A percentile compares a stretch with the other conserved stretches of the same genome.
These are phyloP conservation scores for Agriopis leucophaearia DNA, from an alignment of 2,888 invertebrate species.

Conservation along the genomic window DNA sequence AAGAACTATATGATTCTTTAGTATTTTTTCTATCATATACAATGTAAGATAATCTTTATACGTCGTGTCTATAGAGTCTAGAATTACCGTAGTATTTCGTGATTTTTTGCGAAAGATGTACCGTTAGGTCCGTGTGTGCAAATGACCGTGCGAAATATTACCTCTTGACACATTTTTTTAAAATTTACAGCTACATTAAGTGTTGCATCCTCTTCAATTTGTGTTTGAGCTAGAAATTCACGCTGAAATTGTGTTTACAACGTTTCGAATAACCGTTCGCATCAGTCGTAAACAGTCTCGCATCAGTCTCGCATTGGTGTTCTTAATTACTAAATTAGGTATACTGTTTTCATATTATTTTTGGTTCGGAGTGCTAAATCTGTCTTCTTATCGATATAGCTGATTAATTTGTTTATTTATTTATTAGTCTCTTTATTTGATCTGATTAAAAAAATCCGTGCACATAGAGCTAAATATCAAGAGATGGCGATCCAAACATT, in stretches of 20 bases:
- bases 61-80: slow-evolving; percentile 36
- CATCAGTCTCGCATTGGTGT: slow-evolving; percentile 10
- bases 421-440: background rate
- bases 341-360: slow-evolving; percentile 1
- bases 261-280: slow-evolving; percentile 22
- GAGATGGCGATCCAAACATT: no score
- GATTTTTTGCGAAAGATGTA: slow-evolving; percentile 59
- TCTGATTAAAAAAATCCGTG: no score
- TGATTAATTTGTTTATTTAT: background rate
- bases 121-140: slow-evolving; percentile 58
- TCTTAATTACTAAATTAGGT: slow-evolving; percentile 13
- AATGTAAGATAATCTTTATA: slow-evolving; percentile 14
- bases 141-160: slow-evolving; percentile 60
- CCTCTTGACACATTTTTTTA: slow-evolving; percentile 53
- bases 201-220: slow-evolving; percentile 48
- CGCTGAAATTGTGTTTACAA: slow-evolving; percentile 16
- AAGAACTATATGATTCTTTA: slow-evolving; percentile 1
- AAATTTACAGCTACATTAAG: slow-evolving; percentile 65
- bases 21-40: slow-evolving; percentile 5
- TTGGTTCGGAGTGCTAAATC: background rate
- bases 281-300: slow-evolving; percentile 12
- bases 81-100: slow-evolving; percentile 36
- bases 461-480: no score
- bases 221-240: slow-evolving; percentile 44
- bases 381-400: background rate